phyloP scores from a whole-genome alignment of 2,888 invertebrate genomes.

The Dasysyrphus albostriatus region DNA sequence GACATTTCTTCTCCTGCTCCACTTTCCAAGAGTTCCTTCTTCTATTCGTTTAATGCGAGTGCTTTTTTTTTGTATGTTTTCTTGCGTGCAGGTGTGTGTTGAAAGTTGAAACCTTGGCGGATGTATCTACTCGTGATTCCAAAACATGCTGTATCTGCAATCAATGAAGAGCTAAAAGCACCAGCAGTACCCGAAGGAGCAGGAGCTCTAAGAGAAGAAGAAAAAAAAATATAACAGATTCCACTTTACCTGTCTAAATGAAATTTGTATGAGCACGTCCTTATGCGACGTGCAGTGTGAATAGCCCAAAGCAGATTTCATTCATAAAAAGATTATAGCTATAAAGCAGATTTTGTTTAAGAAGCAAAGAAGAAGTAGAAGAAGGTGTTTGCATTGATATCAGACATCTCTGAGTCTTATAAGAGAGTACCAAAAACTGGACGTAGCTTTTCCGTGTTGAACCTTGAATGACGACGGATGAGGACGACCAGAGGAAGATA shows the following conservation, averaged over 20 bases:
- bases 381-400: slow-evolving; percentile 19
- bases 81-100: slow-evolving; percentile 38
- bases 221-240: slow-evolving; percentile 19
- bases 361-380: neutral
- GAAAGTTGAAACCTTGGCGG: slow-evolving; percentile 35
- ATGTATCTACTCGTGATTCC: slow-evolving; percentile 29
- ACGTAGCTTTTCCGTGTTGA: neutral
- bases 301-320: slow-evolving; percentile 52
- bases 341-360: slow-evolving; percentile 11
- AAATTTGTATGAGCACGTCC: slow-evolving; percentile 73
- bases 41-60: slow-evolving; percentile 6
- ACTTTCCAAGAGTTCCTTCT: neutral
- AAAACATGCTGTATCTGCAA: slow-evolving; percentile 70
- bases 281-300: slow-evolving; percentile 35
- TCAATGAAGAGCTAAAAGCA: slow-evolving; percentile 56
- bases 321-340: slow-evolving; percentile 51
- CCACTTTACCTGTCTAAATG: slow-evolving; percentile 58
- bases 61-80: slow-evolving; percentile 1
- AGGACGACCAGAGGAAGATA: neutral
- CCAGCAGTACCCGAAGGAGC: neutral
- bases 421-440: neutral
- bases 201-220: neutral
- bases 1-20: slow-evolving; percentile 16
- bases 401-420: slow-evolving; percentile 1
- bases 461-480: neutral